Base-by-base conservation (phyloP, 92 coral and sea anemone genomes). In the Actinostola sp. region DNA sequence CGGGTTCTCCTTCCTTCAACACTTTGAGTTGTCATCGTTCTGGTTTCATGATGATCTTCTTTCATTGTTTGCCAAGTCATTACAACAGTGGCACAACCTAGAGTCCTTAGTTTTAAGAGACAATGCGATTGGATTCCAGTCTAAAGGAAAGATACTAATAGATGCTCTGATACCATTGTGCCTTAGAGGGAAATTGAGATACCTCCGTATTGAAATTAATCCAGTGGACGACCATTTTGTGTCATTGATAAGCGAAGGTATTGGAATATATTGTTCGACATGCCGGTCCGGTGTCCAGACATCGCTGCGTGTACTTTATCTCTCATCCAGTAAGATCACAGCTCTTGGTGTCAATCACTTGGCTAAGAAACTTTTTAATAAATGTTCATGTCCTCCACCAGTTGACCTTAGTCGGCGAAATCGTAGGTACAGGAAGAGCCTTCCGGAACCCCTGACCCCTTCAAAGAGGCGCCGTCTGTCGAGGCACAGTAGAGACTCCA, bases 181-280 rank as follows among this genome's bases (percentile, higher is more conserved):
- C 35, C 73, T 73, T 44, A 81, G 73, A 45, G 86, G 86, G 1
- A 63, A 63, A 51, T 66, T 81, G 16, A 73, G 66, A 13, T 60
- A 73, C 54, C 71, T 81, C 23, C 44, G 73, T 13, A 52, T 81
- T 16, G 80, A 72, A 42, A 73, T 72, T 19, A 72, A 59, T 45
- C 79, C 86, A 26, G 80, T 81, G 14, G 75, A 72, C 53, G 86
- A 81, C 35, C 48, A 74, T 25, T 74, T 72, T 63, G 80, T 73
- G 2, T 58, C 66, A n/a, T 57, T 81, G 35, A 68, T 81, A 16
- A 68, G 81, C 57, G 80, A 73, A 34, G 80, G 53, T 28, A 53
- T 81, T 27, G 81, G 79, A n/a, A 63, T 75, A 6, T 72, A 65
- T 57, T 81, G 83, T 48, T 21, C 61, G 27, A 45, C 65, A n/a